These are phyloP conservation scores for Phyllostomus hastatus DNA, from an alignment of 2,113 vertebrate genomes.

Conservation along the genomic window DNA sequence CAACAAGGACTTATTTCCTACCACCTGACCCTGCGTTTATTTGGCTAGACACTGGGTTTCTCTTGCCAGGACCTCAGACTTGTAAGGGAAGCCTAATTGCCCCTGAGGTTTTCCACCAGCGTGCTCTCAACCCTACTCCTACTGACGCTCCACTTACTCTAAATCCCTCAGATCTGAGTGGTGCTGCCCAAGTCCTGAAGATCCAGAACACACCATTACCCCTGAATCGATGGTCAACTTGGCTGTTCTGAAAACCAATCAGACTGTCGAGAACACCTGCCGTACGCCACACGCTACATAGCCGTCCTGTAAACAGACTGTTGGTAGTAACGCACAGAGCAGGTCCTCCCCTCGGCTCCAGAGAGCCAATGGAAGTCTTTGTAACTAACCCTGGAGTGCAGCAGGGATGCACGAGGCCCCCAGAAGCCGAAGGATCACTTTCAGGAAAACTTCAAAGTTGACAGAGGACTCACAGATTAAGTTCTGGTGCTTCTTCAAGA, in stretches of 20 bases:
- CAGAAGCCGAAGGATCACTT: neutral
- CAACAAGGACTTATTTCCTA: neutral
- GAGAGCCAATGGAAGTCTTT: neutral
- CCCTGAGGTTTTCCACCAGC: neutral
- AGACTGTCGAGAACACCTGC: neutral
- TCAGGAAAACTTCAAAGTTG: neutral
- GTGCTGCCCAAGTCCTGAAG: constrained; percentile 37
- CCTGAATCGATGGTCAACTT: neutral
- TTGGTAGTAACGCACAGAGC: neutral
- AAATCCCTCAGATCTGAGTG: constrained; percentile 31
- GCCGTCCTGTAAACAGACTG: neutral
- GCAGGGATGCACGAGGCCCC: neutral
- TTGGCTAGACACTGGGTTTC: constrained; percentile 1
- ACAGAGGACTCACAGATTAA: neutral
- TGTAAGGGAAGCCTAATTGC: constrained; percentile 22
- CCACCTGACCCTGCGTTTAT: neutral
- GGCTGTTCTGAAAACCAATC: neutral
- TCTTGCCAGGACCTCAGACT: constrained; percentile 5
- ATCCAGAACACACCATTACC: neutral
- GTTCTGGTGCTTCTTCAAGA: neutral
- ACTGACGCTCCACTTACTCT: constrained; percentile 22
- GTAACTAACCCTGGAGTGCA: fast-evolving
- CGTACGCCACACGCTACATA: neutral
- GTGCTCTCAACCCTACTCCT: neutral
- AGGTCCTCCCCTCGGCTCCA: neutral